phyloP scores from a whole-genome alignment of 2,113 vertebrate species.

The Pituophis catenifer region DNA sequence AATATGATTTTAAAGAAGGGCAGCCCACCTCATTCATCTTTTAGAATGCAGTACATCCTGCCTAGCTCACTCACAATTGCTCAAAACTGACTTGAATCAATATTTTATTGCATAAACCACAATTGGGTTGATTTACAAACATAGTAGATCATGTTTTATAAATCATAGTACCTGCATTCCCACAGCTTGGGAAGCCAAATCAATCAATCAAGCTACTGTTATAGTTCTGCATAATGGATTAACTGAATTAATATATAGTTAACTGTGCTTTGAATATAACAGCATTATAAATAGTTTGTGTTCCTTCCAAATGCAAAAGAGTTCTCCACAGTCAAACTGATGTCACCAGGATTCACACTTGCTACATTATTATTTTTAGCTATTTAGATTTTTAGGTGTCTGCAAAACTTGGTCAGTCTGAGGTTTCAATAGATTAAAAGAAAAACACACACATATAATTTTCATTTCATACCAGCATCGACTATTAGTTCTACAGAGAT shows the following conservation, averaged over 20 bases:
- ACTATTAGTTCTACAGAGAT: neutral
- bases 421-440: neutral
- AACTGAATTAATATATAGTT: neutral
- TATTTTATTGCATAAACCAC: neutral
- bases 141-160: neutral
- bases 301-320: neutral
- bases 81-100: neutral
- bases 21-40: neutral
- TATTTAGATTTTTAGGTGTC: neutral
- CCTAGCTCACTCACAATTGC: neutral
- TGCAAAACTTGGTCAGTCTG: neutral
- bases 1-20: neutral
- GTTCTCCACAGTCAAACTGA: neutral
- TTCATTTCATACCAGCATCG: neutral
- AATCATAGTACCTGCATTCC: neutral
- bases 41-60: neutral
- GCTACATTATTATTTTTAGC: neutral
- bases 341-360: neutral
- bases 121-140: neutral
- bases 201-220: neutral
- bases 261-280: neutral
- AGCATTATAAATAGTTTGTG: neutral
- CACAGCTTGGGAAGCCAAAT: neutral
- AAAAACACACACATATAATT: neutral
- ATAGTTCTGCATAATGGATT: neutral